phyloP scores from a whole-genome alignment of 2,113 vertebrate genomes.

The Euleptes europaea region DNA sequence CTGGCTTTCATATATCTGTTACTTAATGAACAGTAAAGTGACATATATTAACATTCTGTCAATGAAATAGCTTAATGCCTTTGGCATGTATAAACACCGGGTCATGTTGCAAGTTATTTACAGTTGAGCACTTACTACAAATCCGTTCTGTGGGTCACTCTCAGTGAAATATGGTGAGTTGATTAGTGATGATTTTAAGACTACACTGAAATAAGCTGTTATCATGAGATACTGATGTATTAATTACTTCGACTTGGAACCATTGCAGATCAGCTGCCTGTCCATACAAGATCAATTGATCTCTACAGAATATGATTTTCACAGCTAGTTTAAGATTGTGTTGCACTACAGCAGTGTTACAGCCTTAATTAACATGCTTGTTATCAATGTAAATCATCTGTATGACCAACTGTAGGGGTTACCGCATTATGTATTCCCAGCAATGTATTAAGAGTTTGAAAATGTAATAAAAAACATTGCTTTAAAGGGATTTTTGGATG shows the following conservation, averaged over 20 bases:
- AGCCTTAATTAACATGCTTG: conserved; percentile 41
- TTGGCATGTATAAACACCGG: conserved; percentile 53
- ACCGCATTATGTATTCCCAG: too few species aligned
- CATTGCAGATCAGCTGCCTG: conserved; percentile 4
- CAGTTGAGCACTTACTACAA: conserved; percentile 55
- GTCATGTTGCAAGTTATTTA: conserved; percentile 57
- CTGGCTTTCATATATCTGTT: too few species aligned
- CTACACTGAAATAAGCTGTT: conserved; percentile 11
- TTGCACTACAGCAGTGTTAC: conserved; percentile 13
- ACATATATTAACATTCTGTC: conserved; percentile 28
- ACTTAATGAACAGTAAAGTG: neutral
- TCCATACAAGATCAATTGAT: conserved; percentile 14
- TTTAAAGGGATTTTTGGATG: too few species aligned
- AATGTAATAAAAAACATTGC: too few species aligned
- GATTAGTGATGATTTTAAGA: conserved; percentile 27
- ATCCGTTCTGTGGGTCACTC: conserved; percentile 27
- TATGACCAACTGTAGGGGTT: too few species aligned
- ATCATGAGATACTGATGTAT: neutral
- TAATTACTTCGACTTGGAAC: conserved; percentile 22
- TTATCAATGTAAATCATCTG: conserved; percentile 25
- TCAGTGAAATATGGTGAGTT: conserved; percentile 40
- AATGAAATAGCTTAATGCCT: conserved; percentile 49
- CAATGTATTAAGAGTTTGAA: too few species aligned
- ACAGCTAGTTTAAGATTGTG: conserved; percentile 15
- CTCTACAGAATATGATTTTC: conserved; percentile 34